phyloP scores from a whole-genome alignment of 2,797 vertebrate species.

The Typhlichthys eigenmanni region DNA sequence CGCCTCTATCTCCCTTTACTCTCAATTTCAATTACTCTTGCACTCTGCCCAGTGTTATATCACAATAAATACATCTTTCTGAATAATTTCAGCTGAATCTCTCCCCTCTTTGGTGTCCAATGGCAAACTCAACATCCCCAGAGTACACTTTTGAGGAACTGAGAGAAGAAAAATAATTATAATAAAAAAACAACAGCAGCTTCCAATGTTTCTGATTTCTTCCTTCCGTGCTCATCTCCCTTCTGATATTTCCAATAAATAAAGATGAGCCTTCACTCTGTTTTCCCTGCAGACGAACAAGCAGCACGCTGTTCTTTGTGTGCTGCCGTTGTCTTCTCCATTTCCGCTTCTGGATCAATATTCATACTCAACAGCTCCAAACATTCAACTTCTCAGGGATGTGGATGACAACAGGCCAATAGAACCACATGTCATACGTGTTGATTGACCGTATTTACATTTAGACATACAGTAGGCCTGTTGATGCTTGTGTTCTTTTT shows the following conservation, averaged over 20 bases:
- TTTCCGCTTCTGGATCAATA: constrained; percentile 53
- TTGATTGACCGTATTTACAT: constrained; percentile 53
- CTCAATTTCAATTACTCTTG: no score
- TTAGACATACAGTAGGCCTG: constrained; percentile 30
- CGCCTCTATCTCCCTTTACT: not conserved
- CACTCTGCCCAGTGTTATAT: constrained; percentile 18
- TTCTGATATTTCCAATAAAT: constrained; percentile 69
- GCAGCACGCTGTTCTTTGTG: constrained; percentile 41
- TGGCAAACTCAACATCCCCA: constrained; percentile 42
- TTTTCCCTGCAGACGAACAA: constrained; percentile 36
- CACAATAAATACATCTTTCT: constrained; percentile 35
- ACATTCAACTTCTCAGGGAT: constrained; percentile 26
- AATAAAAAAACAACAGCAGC: constrained; percentile 15
- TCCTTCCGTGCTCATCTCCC: constrained; percentile 50
- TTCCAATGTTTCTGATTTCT: constrained; percentile 61
- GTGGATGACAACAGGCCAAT: constrained; percentile 3
- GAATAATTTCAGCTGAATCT: constrained; percentile 24
- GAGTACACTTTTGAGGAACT: constrained; percentile 39
- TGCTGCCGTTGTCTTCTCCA: constrained; percentile 54
- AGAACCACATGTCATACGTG: constrained; percentile 42
- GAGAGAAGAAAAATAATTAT: constrained; percentile 46
- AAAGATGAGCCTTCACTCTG: constrained; percentile 64
- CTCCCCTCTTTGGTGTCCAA: constrained; percentile 38
- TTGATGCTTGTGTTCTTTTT: constrained; percentile 39
- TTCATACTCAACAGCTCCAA: constrained; percentile 49